These are phyloP conservation scores for Pongo pygmaeus DNA, from an alignment of 2,113 vertebrate species.

Conservation along the genomic window DNA sequence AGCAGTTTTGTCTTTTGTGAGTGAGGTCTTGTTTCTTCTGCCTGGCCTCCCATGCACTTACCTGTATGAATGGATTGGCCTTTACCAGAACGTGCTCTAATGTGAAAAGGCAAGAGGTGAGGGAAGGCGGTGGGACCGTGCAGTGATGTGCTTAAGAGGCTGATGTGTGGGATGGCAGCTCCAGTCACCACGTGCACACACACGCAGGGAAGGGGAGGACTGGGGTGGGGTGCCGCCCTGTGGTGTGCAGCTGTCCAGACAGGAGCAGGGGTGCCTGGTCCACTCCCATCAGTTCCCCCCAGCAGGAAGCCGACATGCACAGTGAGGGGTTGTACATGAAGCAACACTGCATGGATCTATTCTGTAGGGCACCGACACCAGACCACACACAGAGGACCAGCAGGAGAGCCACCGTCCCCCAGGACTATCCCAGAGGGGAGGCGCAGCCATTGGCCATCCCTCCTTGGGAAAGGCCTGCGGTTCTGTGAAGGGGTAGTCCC, in stretches of 20 bases:
- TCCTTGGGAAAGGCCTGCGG: conserved; percentile 11
- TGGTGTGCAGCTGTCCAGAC: not conserved
- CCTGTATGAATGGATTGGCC: not conserved
- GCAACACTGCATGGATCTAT: conserved; percentile 28
- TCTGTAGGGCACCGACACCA: conserved; percentile 38
- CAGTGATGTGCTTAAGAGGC: not conserved
- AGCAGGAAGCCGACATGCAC: conserved; percentile 74
- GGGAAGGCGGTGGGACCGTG: not conserved
- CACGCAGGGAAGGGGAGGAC: not conserved
- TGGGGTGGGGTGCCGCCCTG: not conserved
- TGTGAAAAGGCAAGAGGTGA: not conserved
- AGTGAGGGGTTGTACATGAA: conserved; percentile 43
- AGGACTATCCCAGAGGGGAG: not conserved
- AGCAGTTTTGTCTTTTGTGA: not conserved
- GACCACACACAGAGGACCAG: conserved; percentile 38
- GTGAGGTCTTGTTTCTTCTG: not conserved
- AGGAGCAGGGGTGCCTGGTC: not conserved
- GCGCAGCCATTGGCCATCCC: not conserved
- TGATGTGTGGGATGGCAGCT: not conserved
- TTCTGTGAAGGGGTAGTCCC: not conserved
- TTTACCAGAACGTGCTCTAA: not conserved
- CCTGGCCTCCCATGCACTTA: not conserved
- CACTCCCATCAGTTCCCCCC: not conserved
- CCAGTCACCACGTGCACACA: not conserved
- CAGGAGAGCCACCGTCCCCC: not conserved